A percentile compares a stretch with the other conserved stretches of the same genome.
phyloP scores from a whole-genome alignment of 2,888 invertebrate species.

The Liopterus haemorrhoidalis region DNA sequence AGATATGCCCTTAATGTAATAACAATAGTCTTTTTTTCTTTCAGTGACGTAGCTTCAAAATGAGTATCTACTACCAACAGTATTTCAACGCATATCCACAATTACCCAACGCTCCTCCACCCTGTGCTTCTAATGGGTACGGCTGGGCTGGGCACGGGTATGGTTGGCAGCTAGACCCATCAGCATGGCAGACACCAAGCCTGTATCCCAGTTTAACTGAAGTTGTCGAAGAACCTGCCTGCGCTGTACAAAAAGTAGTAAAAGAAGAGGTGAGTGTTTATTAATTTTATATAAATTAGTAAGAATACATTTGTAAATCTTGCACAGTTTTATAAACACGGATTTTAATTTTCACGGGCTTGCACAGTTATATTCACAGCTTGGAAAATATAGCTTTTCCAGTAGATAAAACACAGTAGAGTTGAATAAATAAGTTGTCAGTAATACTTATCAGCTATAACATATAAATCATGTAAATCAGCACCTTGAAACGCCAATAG shows the following conservation, averaged over 20 bases:
- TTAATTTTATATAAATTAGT: background rate
- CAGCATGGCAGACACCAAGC: slow-evolving; percentile 39
- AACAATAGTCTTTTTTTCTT: slow-evolving; percentile 6
- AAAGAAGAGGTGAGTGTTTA: slow-evolving; percentile 35
- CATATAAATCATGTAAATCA: too few relatives aligned
- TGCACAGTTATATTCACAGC: background rate
- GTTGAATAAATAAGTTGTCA: too few relatives aligned
- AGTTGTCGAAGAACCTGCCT: slow-evolving; percentile 40
- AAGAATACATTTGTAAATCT: too few relatives aligned
- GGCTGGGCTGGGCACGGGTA: slow-evolving; percentile 47
- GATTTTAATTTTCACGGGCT: slow-evolving; percentile 2
- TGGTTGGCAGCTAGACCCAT: slow-evolving; percentile 45
- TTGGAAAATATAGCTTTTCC: too few relatives aligned
- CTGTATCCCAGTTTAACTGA: slow-evolving; percentile 34
- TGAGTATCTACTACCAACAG: slow-evolving; percentile 39
- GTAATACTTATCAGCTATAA: too few relatives aligned
- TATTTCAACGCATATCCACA: slow-evolving; percentile 43
- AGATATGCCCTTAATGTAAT: slow-evolving; percentile 1
- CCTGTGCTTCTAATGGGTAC: slow-evolving; percentile 43
- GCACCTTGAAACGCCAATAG: too few relatives aligned
- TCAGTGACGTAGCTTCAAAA: slow-evolving; percentile 12
- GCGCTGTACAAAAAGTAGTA: slow-evolving; percentile 40
- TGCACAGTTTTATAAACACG: background rate
- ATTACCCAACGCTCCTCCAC: slow-evolving; percentile 41
- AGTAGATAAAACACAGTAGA: too few relatives aligned